These are phyloP conservation scores for Pycnomerus fuliginosus DNA, from an alignment of 2,888 invertebrate species.

Conservation along the genomic window DNA sequence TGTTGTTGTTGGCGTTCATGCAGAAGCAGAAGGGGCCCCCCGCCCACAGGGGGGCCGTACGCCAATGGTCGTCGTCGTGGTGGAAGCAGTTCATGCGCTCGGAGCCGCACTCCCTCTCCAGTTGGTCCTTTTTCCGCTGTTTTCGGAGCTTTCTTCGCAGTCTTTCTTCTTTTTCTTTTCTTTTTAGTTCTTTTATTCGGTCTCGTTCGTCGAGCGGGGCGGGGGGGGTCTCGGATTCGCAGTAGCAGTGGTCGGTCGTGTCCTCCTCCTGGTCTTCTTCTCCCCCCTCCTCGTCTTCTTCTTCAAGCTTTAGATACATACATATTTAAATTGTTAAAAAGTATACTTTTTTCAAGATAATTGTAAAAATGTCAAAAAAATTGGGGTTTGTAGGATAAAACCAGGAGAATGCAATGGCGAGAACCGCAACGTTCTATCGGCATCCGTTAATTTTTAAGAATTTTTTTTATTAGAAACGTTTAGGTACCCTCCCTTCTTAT, in stretches of 20 bases:
- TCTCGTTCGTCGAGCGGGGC: slow-evolving; percentile 69
- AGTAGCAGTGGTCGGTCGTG: slow-evolving; percentile 74
- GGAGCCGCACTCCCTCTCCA: slow-evolving; percentile 80
- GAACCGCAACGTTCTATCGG: too few species aligned
- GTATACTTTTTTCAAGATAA: too few species aligned
- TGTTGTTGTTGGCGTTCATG: slow-evolving; percentile 98
- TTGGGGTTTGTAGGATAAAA: too few species aligned
- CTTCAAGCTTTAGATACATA: too few species aligned
- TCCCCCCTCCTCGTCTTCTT: too few species aligned
- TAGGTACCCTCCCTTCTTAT: too few species aligned
- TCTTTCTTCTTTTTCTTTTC: slow-evolving; percentile 75
- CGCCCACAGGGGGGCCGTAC: slow-evolving; percentile 94
- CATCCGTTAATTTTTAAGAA: too few species aligned
- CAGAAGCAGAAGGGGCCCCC: slow-evolving; percentile 97
- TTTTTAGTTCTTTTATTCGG: slow-evolving; percentile 68
- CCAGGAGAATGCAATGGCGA: too few species aligned
- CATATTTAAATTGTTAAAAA: too few species aligned
- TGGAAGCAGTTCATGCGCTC: slow-evolving; percentile 97
- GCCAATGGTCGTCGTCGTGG: slow-evolving; percentile 95
- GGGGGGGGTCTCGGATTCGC: slow-evolving; percentile 71
- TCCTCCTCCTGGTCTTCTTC: too few species aligned
- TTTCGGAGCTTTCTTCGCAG: slow-evolving; percentile 76
- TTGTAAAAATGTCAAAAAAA: too few species aligned
- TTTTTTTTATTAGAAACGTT: too few species aligned
- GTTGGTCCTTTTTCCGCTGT: slow-evolving; percentile 74